Percentiles rank a stretch among this genome's conserved stretches.
phyloP scores from a whole-genome alignment of 2,888 invertebrate species.

The Netelia fuscicornis region DNA sequence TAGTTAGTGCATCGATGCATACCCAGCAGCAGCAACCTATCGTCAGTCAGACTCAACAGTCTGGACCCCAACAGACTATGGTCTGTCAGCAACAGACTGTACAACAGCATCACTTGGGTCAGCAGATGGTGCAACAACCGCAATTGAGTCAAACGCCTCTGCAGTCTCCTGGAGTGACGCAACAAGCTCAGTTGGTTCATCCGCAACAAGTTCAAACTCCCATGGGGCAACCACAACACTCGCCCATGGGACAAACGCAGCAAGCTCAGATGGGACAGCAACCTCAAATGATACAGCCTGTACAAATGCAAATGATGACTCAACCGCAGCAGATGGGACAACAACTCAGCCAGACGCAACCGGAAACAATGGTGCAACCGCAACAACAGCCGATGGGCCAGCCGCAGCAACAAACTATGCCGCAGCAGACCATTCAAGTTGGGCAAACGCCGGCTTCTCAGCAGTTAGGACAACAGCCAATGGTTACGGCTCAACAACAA shows the following conservation, averaged over 20 bases:
- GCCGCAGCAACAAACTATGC: slow-evolving; percentile 67
- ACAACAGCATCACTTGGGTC: slow-evolving; percentile 64
- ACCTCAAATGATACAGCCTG: slow-evolving; percentile 64
- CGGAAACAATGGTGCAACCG: background rate
- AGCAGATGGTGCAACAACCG: slow-evolving; percentile 64
- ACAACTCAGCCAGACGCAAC: background rate
- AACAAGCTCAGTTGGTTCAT: slow-evolving; percentile 62
- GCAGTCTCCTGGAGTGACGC: slow-evolving; percentile 62
- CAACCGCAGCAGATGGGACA: slow-evolving; percentile 74
- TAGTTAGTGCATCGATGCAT: slow-evolving; percentile 50
- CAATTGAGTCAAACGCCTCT: slow-evolving; percentile 58
- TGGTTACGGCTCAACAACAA: slow-evolving; percentile 49
- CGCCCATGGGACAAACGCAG: slow-evolving; percentile 57
- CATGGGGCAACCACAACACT: slow-evolving; percentile 54
- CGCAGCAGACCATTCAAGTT: slow-evolving; percentile 65
- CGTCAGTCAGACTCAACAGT: slow-evolving; percentile 66
- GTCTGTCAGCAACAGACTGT: slow-evolving; percentile 63
- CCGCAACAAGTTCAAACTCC: slow-evolving; percentile 54
- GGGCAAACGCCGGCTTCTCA: slow-evolving; percentile 36
- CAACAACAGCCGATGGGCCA: slow-evolving; percentile 52
- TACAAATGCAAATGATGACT: slow-evolving; percentile 8
- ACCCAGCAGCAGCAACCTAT: slow-evolving; percentile 58
- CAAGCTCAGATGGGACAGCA: slow-evolving; percentile 49
- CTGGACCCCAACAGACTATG: slow-evolving; percentile 69
- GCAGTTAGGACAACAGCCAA: slow-evolving; percentile 39